These are phyloP conservation scores for Tetrax tetrax DNA, from an alignment of 2,113 vertebrate species.

Conservation along the genomic window DNA sequence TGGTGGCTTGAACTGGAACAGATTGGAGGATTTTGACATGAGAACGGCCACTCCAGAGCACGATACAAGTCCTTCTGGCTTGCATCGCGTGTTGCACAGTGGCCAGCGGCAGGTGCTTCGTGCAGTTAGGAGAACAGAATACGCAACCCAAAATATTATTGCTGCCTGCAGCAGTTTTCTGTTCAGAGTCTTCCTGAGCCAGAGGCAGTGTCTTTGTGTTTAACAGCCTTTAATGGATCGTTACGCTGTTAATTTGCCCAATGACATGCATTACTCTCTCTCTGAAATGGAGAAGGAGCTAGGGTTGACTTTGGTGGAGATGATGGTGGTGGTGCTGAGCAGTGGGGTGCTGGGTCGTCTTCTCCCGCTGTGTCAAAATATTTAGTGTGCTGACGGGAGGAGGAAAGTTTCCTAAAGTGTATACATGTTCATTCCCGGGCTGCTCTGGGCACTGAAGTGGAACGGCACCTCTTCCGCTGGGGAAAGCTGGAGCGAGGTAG, in stretches of 20 bases:
- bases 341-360: not conserved
- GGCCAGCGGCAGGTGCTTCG: not conserved
- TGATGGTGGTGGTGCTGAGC: not conserved
- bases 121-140: not conserved
- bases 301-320: not conserved
- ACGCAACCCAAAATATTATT: not conserved
- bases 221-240: not conserved
- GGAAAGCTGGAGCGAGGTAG: not conserved
- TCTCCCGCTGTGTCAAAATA: not conserved
- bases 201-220: not conserved
- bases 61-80: not conserved
- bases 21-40: not conserved
- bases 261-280: not conserved
- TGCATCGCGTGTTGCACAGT: fast-evolving
- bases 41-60: not conserved
- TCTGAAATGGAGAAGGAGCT: not conserved
- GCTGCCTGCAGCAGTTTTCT: not conserved
- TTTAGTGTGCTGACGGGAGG: not conserved
- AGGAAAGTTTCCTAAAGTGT: not conserved
- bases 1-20: not conserved
- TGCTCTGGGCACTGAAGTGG: not conserved
- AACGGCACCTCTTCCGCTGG: not conserved
- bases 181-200: not conserved
- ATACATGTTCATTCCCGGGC: fast-evolving
- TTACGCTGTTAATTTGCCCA: not conserved